Percentiles rank a stretch among this genome's conserved stretches.
Evolutionary conservation across 2,113 vertebrate species (phyloP).

Genomic region (Girardinichthys multiradiatus): DNA sequence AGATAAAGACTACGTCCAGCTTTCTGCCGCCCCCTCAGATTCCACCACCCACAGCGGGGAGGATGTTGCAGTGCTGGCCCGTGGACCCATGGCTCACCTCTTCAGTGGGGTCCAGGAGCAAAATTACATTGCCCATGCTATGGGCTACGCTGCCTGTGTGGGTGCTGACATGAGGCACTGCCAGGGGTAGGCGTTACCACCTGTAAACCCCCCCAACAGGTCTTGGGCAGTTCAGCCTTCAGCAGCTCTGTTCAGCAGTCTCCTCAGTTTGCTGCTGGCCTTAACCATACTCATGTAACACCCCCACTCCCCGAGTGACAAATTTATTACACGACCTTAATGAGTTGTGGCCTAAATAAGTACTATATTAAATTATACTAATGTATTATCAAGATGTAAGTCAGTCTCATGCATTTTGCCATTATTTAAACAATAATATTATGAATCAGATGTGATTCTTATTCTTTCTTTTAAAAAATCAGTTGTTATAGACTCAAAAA

Average conservation of each 20-base stretch:
- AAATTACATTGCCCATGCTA: slow-evolving; percentile 80
- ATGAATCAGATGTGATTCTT: too few relatives aligned
- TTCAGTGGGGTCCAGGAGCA: slow-evolving; percentile 81
- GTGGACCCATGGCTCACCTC: slow-evolving; percentile 81
- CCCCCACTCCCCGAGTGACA: not conserved
- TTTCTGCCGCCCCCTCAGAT: slow-evolving; percentile 64
- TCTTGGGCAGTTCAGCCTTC: not conserved
- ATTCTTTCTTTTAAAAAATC: too few relatives aligned
- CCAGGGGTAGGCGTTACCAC: not conserved
- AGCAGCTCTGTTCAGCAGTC: slow-evolving; percentile 8
- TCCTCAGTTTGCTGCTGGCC: slow-evolving; percentile 45
- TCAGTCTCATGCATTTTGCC: too few relatives aligned
- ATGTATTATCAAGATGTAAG: too few relatives aligned
- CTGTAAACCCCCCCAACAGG: slow-evolving; percentile 4
- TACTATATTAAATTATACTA: too few relatives aligned
- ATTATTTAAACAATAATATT: too few relatives aligned
- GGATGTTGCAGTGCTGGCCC: slow-evolving; percentile 76
- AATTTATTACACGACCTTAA: too few relatives aligned
- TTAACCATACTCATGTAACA: not conserved
- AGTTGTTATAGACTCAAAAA: too few relatives aligned
- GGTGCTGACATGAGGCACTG: slow-evolving; percentile 78
- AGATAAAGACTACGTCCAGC: slow-evolving; percentile 73
- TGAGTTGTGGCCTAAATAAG: too few relatives aligned
- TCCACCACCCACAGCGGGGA: slow-evolving; percentile 80
- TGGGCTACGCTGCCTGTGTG: slow-evolving; percentile 79